Evolutionary conservation across 2,888 invertebrate genomes (phyloP).

Genomic region (Chloroclysta siterata): DNA sequence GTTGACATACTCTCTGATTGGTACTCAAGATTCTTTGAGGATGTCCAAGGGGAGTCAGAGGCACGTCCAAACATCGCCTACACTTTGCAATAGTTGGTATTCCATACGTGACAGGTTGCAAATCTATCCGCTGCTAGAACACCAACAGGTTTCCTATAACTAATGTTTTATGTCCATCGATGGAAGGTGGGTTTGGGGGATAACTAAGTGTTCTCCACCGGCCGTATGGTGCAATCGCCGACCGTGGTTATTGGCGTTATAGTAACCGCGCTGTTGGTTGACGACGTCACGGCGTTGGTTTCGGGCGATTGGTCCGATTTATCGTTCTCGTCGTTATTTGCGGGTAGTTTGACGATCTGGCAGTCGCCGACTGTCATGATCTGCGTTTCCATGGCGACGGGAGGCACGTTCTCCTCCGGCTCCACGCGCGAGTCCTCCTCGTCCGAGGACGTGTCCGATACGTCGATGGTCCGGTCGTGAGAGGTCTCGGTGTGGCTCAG

Average conservation of each 20-base stretch:
- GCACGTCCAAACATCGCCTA: not conserved
- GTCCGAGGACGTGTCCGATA: slow-evolving; percentile 72
- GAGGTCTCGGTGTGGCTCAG: slow-evolving; percentile 23
- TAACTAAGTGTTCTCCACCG: slow-evolving; percentile 73
- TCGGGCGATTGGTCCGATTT: slow-evolving; percentile 57
- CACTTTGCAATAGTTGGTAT: not conserved
- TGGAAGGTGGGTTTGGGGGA: slow-evolving; percentile 48
- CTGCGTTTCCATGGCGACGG: slow-evolving; percentile 71
- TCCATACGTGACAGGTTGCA: not conserved
- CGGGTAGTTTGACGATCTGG: slow-evolving; percentile 78
- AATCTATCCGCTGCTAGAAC: not conserved
- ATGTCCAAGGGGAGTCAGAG: not conserved
- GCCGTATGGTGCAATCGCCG: slow-evolving; percentile 80
- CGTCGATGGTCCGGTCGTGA: slow-evolving; percentile 75
- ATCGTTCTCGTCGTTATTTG: slow-evolving; percentile 56
- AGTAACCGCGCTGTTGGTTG: slow-evolving; percentile 72
- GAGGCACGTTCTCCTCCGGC: slow-evolving; percentile 66
- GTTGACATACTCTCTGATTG: too few relatives aligned
- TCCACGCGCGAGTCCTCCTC: slow-evolving; percentile 71
- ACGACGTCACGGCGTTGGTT: slow-evolving; percentile 51
- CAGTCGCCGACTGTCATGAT: slow-evolving; percentile 83
- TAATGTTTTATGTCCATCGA: slow-evolving; percentile 4
- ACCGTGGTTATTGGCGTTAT: slow-evolving; percentile 79
- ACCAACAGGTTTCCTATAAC: not conserved
- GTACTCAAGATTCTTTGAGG: not conserved